These are phyloP conservation scores for Malthinus seriepunctatus DNA, from an alignment of 2,888 invertebrate species.

Conservation along the genomic window DNA sequence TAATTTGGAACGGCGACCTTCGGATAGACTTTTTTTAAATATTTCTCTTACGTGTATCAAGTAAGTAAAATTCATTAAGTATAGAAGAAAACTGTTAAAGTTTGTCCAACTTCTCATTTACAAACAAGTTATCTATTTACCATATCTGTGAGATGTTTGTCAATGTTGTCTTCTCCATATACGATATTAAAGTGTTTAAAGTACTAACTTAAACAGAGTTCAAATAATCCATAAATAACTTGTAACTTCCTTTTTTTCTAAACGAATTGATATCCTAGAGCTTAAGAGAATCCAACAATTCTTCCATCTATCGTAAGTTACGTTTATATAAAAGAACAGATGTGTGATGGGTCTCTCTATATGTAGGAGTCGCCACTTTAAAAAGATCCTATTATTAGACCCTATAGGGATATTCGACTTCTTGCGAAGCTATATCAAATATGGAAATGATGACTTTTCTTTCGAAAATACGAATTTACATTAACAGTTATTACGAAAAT, in stretches of 20 bases:
- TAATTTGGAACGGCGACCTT: no score
- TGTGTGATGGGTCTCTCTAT: conserved; percentile 23
- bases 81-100: background rate
- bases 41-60: no score
- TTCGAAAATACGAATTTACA: background rate
- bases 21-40: no score
- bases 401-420: background rate
- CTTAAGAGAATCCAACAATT: conserved; percentile 23
- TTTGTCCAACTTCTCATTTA: conserved; percentile 16
- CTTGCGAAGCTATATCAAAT: background rate
- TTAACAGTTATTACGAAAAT: no score
- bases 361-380: conserved; percentile 29
- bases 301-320: conserved; percentile 26
- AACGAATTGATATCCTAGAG: conserved; percentile 26
- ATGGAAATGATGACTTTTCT: background rate
- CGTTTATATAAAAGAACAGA: conserved; percentile 30
- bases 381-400: no score
- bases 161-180: conserved; percentile 19
- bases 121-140: conserved; percentile 30
- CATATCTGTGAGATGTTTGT: conserved; percentile 28
- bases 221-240: conserved; percentile 36
- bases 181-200: conserved; percentile 14
- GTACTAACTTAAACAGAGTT: conserved; percentile 30
- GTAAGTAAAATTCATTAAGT: conserved; percentile 1
- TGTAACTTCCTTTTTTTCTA: conserved; percentile 29